Conservation (phyloP, 2,888 invertebrate genomes). For the Tipula helvola region DNA sequence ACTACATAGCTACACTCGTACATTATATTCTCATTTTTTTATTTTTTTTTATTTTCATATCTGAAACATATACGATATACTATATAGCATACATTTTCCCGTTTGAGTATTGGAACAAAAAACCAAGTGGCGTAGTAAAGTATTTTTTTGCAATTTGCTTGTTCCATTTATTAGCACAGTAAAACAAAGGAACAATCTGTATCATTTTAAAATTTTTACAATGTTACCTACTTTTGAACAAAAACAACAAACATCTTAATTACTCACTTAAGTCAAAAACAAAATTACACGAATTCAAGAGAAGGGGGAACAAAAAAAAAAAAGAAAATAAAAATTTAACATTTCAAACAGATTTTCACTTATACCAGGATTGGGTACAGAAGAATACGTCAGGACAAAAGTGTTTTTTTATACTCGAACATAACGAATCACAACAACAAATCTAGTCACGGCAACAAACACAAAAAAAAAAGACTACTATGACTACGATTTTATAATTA, state of each 20-base stretch:
- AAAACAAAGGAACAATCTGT: background rate
- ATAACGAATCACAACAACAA: background rate
- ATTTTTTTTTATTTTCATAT: background rate
- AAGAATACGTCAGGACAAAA: background rate
- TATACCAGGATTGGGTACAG: background rate
- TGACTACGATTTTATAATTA: constrained; percentile 7
- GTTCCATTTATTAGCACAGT: background rate
- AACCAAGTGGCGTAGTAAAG: background rate
- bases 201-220: background rate
- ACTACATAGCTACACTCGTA: background rate
- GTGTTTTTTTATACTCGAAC: background rate
- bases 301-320: background rate
- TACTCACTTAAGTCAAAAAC: background rate
- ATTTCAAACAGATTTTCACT: background rate
- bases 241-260: background rate
- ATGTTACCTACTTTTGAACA: background rate
- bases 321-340: background rate
- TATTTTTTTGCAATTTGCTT: background rate
- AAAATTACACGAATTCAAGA: background rate
- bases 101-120: background rate
- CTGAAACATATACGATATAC: background rate
- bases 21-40: background rate
- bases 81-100: background rate
- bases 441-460: background rate
- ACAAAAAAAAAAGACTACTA: background rate